A percentile compares a stretch with the other conserved stretches of the same genome.
phyloP scores from a whole-genome alignment of 2,113 vertebrate genomes.

The Rhabdomys dilectus region DNA sequence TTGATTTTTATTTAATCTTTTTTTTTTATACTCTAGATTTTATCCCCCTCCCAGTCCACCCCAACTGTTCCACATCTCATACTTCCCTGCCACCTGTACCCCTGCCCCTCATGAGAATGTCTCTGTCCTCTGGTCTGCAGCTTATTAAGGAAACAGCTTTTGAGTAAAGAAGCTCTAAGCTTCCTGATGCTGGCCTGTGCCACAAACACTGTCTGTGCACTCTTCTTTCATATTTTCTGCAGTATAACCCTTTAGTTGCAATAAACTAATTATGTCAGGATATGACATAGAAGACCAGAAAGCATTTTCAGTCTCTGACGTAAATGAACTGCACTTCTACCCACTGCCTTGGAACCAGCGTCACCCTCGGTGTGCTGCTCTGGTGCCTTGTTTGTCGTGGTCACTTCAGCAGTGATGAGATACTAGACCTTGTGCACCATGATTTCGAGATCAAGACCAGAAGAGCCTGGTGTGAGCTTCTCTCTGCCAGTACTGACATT shows the following conservation, averaged over 20 bases:
- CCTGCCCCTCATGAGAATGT: no score
- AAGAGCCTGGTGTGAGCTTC: not conserved
- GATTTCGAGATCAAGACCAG: not conserved
- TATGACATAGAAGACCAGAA: not conserved
- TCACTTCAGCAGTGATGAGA: not conserved
- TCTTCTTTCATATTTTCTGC: not conserved
- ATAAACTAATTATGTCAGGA: not conserved
- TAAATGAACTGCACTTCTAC: not conserved
- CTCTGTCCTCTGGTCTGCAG: not conserved
- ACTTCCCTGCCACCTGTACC: no score
- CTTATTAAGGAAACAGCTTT: not conserved
- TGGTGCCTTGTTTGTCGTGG: not conserved
- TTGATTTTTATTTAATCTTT: no score
- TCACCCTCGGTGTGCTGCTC: not conserved
- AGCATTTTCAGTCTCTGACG: not conserved
- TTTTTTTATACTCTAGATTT: no score
- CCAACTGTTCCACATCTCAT: no score
- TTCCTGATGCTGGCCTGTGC: not conserved
- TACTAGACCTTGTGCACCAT: no score
- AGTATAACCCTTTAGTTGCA: not conserved
- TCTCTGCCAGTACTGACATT: not conserved
- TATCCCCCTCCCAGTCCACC: no score
- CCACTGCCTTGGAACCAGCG: not conserved
- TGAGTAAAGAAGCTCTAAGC: not conserved
- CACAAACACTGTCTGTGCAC: not conserved